These are phyloP conservation scores for Meteorus cinctellus DNA, from an alignment of 2,888 invertebrate genomes.

Conservation along the genomic window DNA sequence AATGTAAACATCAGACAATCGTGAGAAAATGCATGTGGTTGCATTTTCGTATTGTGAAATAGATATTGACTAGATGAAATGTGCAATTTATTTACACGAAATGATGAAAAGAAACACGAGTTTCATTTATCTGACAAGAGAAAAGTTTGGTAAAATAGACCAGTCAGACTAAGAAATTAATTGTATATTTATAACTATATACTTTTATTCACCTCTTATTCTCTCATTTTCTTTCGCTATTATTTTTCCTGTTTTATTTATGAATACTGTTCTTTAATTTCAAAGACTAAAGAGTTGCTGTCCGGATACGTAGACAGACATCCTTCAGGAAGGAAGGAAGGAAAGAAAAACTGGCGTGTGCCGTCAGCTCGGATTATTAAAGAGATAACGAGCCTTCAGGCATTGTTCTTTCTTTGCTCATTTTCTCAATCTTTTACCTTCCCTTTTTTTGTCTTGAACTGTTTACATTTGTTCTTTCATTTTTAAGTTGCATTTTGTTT, in stretches of 20 bases:
- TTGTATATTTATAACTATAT: too few relatives aligned
- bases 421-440: conserved; percentile 57
- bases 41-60: conserved; percentile 41
- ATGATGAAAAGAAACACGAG: background rate
- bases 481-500: conserved; percentile 53
- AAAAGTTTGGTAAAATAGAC: background rate
- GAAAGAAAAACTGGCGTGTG: conserved; percentile 53
- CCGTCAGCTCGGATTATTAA: conserved; percentile 70
- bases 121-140: conserved; percentile 3
- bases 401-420: conserved; percentile 53
- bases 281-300: conserved; percentile 68
- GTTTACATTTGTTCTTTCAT: conserved; percentile 57
- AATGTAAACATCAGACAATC: conserved; percentile 64
- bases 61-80: conserved; percentile 46
- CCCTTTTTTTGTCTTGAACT: conserved; percentile 23
- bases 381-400: conserved; percentile 68
- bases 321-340: conserved; percentile 54
- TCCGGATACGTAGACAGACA: conserved; percentile 45
- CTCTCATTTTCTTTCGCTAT: too few relatives aligned
- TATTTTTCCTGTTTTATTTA: conserved; percentile 33
- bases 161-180: too few relatives aligned
- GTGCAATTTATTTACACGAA: background rate
- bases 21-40: conserved; percentile 57
- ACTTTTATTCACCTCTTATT: too few relatives aligned
- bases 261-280: conserved; percentile 38